Evolutionary conservation across 2,113 vertebrate genomes (phyloP).

Genomic region (Columba livia): DNA sequence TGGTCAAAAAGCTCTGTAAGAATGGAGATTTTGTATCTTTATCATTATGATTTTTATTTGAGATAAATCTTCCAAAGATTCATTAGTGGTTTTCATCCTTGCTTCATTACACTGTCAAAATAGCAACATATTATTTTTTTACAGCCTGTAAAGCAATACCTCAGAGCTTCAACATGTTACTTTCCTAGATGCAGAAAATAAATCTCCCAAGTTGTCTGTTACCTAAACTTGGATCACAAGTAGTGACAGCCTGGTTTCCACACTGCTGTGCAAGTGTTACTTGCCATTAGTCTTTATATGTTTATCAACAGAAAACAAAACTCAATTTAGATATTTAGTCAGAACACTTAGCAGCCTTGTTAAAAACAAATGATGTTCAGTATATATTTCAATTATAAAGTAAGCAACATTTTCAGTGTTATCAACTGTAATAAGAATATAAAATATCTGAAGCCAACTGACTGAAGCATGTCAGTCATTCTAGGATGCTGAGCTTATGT

Average conservation of each 20-base stretch:
- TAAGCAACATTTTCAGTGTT: neutral
- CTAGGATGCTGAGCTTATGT: neutral
- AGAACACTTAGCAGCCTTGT: neutral
- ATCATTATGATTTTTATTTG: neutral
- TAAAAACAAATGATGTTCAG: neutral
- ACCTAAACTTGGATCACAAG: neutral
- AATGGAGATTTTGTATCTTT: neutral
- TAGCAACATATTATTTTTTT: neutral
- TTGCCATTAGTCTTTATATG: neutral
- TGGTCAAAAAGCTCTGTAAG: neutral
- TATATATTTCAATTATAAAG: neutral
- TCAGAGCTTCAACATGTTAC: neutral
- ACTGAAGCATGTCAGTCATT: neutral
- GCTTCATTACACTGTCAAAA: constrained; percentile 20
- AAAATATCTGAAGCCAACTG: neutral
- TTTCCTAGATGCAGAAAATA: constrained; percentile 17
- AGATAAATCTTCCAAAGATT: neutral
- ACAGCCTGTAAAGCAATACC: neutral
- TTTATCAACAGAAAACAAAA: neutral
- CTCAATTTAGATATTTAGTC: neutral
- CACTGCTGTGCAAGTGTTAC: neutral
- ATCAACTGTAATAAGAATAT: neutral
- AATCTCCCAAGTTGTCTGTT: neutral
- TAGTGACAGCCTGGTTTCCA: neutral
- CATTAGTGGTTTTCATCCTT: neutral